Evolutionary conservation across 1,140 invertebrate genomes (phyloP), one percentile per base, ranked within the genome.

Genomic region (Ladona fulva): DNA sequence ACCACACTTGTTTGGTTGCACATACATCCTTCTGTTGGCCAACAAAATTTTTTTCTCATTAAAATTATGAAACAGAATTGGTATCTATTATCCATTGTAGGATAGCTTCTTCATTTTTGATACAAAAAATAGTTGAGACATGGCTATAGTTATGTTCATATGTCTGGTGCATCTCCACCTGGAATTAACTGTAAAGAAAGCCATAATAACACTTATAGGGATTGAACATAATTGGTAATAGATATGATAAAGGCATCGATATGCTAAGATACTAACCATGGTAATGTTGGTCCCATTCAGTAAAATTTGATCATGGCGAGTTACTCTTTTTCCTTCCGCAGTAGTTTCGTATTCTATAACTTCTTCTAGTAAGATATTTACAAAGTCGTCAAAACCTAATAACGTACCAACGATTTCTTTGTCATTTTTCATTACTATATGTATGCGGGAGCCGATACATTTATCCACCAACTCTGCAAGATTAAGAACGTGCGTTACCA

Each of bases 351-450:
- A 95, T 86, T 97, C 95, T 0, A 94, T 96, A 0, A 96, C 95
- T 86, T 97, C 95, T 83, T 97, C 95, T 78, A 97, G 84, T 14
- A 97, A 88, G 95, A 97, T 97, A 85, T 97, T 99, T 19, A 99
- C 98, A 87, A 98, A 99, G 86, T 99, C 97, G 87, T 99, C 98
- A 86, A 99, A 99, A 11, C 98, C 98, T 79, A 96, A 87, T 24
- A 99, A 85, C 0, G 97, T 99, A 78, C 98, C 98, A 16, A 99
- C 96, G 83, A 99, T 97, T 90, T 99, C 98, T 86, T 98, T 99
- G 83, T 99, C 97, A 85, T 97, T 98, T 87, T 99, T 99, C 97
- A 99, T 99, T 66, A 99, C 98, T 25, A 99, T 99, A 83, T 99
- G 98, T 83, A 99, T 99, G 79, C 95, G 88, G 0, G 97, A 99